These are phyloP conservation scores for Silurus lanzhouensis DNA, from an alignment of 2,797 vertebrate genomes.

Conservation along the genomic window DNA sequence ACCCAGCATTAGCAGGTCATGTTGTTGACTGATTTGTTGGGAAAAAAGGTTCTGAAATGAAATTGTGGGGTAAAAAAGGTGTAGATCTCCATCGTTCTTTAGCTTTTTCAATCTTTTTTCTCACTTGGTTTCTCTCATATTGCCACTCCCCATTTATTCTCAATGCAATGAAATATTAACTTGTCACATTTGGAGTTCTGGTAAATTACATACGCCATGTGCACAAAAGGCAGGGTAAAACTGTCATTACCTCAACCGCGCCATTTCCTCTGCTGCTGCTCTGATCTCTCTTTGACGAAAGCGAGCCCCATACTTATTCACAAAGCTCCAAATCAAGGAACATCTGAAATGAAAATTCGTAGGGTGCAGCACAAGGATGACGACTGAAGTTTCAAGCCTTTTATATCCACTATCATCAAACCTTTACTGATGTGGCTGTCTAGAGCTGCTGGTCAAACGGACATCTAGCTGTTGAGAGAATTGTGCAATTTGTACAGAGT, in stretches of 20 bases:
- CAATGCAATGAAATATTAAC: constrained; percentile 75
- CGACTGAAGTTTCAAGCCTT: not conserved
- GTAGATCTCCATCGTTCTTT: constrained; percentile 48
- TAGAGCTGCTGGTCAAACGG: not conserved
- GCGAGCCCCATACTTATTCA: constrained; percentile 10
- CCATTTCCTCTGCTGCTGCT: constrained; percentile 60
- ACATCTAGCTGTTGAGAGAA: not conserved
- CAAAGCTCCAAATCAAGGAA: constrained; percentile 1
- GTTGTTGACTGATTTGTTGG: constrained; percentile 73
- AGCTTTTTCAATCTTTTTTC: constrained; percentile 50
- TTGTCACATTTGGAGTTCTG: constrained; percentile 65
- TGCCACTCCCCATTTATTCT: constrained; percentile 46
- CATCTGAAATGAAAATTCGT: constrained; percentile 8
- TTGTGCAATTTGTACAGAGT: not conserved
- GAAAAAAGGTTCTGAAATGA: constrained; percentile 73
- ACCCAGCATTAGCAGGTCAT: constrained; percentile 72
- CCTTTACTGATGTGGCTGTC: not conserved
- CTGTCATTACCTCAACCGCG: constrained; percentile 75
- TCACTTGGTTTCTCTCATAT: constrained; percentile 58
- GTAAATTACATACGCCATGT: constrained; percentile 70
- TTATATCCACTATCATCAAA: constrained; percentile 7
- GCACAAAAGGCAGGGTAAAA: constrained; percentile 71
- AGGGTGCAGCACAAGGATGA: not conserved
- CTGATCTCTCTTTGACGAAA: constrained; percentile 17
- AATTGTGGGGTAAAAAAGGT: constrained; percentile 51